Percentiles rank a stretch among this genome's conserved stretches.
These are phyloP conservation scores for Ceratina calcarata DNA, from an alignment of 1,140 invertebrate species.

Conservation along the genomic window DNA sequence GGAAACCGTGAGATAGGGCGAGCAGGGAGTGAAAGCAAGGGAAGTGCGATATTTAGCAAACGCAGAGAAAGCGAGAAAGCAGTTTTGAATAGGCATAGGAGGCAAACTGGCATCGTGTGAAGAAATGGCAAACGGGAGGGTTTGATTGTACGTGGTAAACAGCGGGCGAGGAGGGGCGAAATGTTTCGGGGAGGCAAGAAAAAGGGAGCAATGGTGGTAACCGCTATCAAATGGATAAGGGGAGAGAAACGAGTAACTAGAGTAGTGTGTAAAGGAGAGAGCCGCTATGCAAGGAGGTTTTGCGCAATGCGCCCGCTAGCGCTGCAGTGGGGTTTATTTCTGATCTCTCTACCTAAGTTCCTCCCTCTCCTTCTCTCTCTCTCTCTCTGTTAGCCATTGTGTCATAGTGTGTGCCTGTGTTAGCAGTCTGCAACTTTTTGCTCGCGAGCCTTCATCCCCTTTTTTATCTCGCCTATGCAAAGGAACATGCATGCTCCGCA, in stretches of 20 bases:
- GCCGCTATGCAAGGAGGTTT: slow-evolving; percentile 73
- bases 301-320: slow-evolving; percentile 78
- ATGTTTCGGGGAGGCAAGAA: slow-evolving; percentile 42
- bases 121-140: slow-evolving; percentile 55
- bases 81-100: slow-evolving; percentile 1
- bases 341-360: slow-evolving; percentile 76
- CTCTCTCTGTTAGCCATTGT: slow-evolving; percentile 67
- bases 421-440: slow-evolving; percentile 59
- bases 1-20: too few species aligned
- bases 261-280: slow-evolving; percentile 2
- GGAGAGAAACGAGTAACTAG: neutral
- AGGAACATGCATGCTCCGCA: neutral
- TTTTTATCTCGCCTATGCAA: slow-evolving; percentile 22
- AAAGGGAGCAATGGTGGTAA: slow-evolving; percentile 51
- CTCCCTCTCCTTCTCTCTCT: slow-evolving; percentile 62
- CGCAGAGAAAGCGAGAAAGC: slow-evolving; percentile 20
- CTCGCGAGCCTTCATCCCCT: slow-evolving; percentile 28
- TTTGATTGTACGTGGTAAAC: neutral
- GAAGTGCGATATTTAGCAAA: too few species aligned
- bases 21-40: too few species aligned
- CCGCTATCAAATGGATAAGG: slow-evolving; percentile 31
- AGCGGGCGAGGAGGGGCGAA: slow-evolving; percentile 34
- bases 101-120: slow-evolving; percentile 58
- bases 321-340: slow-evolving; percentile 77
- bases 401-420: slow-evolving; percentile 58